Evolutionary conservation across 2,113 vertebrate species (phyloP).

Genomic region (Plestiodon gilberti): DNA sequence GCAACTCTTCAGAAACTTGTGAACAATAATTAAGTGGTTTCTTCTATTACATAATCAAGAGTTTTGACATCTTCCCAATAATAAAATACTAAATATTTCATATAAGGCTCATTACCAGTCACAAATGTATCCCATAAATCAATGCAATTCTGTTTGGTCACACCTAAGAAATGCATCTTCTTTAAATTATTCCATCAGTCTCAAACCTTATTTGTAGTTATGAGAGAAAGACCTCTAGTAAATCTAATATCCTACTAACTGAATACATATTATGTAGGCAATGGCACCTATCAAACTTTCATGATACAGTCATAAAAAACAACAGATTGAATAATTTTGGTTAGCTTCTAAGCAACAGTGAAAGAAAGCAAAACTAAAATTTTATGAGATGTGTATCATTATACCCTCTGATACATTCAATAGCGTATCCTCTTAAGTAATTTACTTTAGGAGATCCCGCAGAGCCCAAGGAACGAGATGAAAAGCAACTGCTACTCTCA

Average conservation of each 20-base stretch:
- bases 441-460: not conserved
- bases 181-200: not conserved
- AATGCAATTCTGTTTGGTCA: not conserved
- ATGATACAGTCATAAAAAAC: not conserved
- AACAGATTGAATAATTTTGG: not conserved
- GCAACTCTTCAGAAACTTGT: not conserved
- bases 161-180: rapidly evolving
- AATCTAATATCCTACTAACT: not conserved
- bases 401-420: conserved; percentile 12
- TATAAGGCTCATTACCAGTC: not conserved
- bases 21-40: not conserved
- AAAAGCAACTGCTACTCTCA: conserved; percentile 24
- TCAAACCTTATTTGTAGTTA: not conserved
- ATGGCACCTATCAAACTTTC: conserved; percentile 16
- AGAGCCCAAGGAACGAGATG: not conserved
- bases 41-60: not conserved
- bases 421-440: not conserved
- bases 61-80: not conserved
- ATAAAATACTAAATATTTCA: not conserved
- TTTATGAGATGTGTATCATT: conserved; percentile 37
- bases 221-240: not conserved
- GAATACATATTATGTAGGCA: conserved; percentile 11
- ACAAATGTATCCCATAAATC: conserved; percentile 3
- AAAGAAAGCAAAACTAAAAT: conserved; percentile 23
- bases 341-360: not conserved